Evolutionary conservation across 2,888 invertebrate species (phyloP).

Genomic region (Pammene fasciana): DNA sequence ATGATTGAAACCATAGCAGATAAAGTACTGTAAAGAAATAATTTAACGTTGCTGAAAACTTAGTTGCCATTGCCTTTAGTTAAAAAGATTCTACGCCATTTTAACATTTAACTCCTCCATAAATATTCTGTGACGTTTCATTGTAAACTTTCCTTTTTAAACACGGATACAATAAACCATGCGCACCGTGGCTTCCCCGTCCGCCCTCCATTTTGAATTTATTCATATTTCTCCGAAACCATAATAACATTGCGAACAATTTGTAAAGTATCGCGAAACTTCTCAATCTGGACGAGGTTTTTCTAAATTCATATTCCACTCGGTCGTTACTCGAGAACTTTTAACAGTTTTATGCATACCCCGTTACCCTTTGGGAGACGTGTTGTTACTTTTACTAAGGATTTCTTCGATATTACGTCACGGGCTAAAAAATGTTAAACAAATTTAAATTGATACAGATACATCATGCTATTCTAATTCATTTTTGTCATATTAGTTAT

Average conservation of each 20-base stretch:
- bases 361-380: conserved; percentile 36
- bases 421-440: not conserved
- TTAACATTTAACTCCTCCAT: conserved; percentile 25
- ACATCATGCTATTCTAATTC: no score
- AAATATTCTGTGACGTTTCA: conserved; percentile 42
- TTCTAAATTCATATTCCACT: conserved; percentile 56
- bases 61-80: not conserved
- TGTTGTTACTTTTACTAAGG: conserved; percentile 24
- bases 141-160: conserved; percentile 42
- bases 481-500: no score
- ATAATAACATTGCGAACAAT: conserved; percentile 61
- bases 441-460: not conserved
- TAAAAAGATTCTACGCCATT: not conserved
- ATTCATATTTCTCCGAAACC: conserved; percentile 59
- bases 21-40: no score
- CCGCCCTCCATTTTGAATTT: conserved; percentile 59
- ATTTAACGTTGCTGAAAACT: no score
- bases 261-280: conserved; percentile 59
- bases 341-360: conserved; percentile 41
- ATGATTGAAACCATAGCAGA: no score
- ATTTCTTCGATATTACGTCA: conserved; percentile 1
- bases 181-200: conserved; percentile 28
- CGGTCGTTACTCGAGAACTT: conserved; percentile 44
- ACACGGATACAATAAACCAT: conserved; percentile 41
- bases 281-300: conserved; percentile 55